phyloP scores from a whole-genome alignment of 2,113 vertebrate species.

The Toxotes jaculatrix region DNA sequence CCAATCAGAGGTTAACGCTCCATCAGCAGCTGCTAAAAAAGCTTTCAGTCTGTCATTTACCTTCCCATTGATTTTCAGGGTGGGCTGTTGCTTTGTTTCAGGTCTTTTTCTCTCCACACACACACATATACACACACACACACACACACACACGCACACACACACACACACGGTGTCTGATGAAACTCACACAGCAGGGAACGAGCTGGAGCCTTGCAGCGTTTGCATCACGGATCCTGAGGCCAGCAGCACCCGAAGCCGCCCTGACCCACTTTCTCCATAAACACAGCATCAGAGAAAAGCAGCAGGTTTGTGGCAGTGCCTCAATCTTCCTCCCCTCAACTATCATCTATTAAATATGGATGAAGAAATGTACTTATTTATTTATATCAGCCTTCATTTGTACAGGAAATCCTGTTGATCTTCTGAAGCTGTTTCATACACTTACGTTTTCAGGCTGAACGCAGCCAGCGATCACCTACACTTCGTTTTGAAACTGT shows the following conservation, averaged over 20 bases:
- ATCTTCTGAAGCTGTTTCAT: neutral
- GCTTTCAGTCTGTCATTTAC: neutral
- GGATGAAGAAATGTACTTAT: neutral
- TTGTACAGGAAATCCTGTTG: neutral
- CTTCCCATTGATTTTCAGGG: rapidly evolving
- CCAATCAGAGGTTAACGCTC: neutral
- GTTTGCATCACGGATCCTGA: neutral
- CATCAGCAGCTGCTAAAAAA: neutral
- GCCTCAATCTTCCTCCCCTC: neutral
- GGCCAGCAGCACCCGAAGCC: conserved; percentile 7
- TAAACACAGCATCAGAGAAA: neutral
- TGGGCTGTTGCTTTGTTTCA: neutral
- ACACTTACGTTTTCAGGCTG: too few relatives aligned
- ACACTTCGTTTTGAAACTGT: too few relatives aligned
- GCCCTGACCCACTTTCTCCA: conserved; percentile 43
- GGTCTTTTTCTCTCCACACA: neutral
- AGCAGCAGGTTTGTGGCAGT: neutral
- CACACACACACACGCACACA: neutral
- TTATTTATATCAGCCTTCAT: neutral
- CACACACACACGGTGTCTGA: neutral
- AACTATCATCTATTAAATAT: neutral
- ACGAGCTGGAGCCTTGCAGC: neutral
- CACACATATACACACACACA: too few relatives aligned
- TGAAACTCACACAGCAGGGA: neutral
- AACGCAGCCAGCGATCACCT: too few relatives aligned